Evolutionary conservation across 2,113 vertebrate genomes (phyloP), one percentile per base, ranked within the genome.

Genomic region (Gasterosteus aculeatus): DNA sequence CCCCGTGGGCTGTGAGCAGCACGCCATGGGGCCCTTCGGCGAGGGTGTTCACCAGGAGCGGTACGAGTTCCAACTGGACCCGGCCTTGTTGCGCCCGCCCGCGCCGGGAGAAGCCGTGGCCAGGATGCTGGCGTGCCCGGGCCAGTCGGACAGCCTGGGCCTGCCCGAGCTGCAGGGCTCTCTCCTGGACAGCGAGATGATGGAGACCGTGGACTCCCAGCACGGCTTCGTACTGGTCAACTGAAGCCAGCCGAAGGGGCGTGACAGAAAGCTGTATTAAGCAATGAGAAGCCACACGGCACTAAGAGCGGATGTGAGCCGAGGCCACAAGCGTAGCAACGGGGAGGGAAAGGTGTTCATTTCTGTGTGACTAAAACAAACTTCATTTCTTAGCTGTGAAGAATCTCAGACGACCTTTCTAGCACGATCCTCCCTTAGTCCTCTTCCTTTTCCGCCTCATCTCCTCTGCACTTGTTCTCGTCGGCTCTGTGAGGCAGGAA

Each of bases 201-300:
- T 99, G 95, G 98, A 99, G 89, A 96, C 97, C 0, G 97, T 98
- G 79, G 98, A 99, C 91, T 95, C 97, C 0, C 97, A 98, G 91
- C 97, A 97, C 56, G 98, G 97, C 53, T 99, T 96, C 0, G 97
- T 99, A 80, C 90, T 99, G 91, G 98, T 99, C 51, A 99, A 97
- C 86, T 99, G 93, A 90, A 61, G 78, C 26, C 44, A n/a, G 65
- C 65, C 60, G 69, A 56, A 5, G 35, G n/a, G 66, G 7, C 35
- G 6, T 41, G 1, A 67, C 16, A 69, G 61, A 83, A 79, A 77
- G 81, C 89, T 88, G 92, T 92, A 81, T 93, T 86, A 91, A 84
- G 88, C 84, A 85, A 81, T 69, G 82, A 82, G 77, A 86, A 81
- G 65, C 70, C 42, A 60, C 67, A 77, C 89, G 77, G 80, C 75